phyloP scores from a whole-genome alignment of 2,888 invertebrate species.

The Terebella lapidaria region DNA sequence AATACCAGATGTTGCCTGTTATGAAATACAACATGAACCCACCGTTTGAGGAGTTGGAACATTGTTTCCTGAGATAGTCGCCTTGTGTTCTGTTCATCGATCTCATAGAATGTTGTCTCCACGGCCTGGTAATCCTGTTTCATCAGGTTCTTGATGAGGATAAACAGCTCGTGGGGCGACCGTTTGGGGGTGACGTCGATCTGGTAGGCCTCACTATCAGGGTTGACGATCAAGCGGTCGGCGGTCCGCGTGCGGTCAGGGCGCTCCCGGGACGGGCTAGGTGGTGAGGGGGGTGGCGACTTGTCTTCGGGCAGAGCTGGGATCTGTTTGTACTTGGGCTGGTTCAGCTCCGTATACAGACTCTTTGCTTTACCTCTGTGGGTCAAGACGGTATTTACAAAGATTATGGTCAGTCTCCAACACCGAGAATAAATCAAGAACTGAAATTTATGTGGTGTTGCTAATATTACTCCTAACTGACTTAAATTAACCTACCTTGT shows the following conservation, averaged over 20 bases:
- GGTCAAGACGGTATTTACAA: not conserved
- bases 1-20: not conserved
- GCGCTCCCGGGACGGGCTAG: not conserved
- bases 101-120: conserved; percentile 40
- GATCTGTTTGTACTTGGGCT: conserved; percentile 6
- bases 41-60: conserved; percentile 46
- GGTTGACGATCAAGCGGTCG: not conserved
- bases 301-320: conserved; percentile 13
- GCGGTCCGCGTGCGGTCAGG: not conserved
- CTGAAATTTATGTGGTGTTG: not conserved
- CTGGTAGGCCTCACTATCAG: conserved; percentile 1
- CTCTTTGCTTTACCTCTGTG: conserved; percentile 45
- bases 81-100: conserved; percentile 47
- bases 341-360: conserved; percentile 28
- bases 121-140: conserved; percentile 39
- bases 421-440: too few relatives aligned
- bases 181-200: conserved; percentile 4
- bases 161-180: conserved; percentile 17
- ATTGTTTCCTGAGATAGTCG: conserved; percentile 49
- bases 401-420: not conserved
- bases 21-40: too few relatives aligned
- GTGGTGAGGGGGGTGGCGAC: conserved; percentile 6
- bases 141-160: conserved; percentile 38
- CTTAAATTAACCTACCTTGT: conserved; percentile 36
- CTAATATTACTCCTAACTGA: not conserved